Evolutionary conservation across 2,888 invertebrate genomes (phyloP).

Genomic region (Drosophila prostipennis): DNA sequence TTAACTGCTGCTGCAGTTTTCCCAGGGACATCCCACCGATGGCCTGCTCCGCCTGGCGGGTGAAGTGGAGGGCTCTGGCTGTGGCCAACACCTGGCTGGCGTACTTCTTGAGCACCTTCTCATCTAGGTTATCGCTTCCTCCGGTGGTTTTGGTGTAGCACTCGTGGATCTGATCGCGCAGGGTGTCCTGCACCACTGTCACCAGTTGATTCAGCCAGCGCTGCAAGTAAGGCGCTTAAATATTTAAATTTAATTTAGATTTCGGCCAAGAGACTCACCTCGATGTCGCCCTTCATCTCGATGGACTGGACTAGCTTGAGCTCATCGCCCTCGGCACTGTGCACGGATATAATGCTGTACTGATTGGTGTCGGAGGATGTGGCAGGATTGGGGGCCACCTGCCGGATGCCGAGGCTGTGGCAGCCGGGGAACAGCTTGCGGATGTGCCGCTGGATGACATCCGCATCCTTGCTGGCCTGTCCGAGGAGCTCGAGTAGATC

Average conservation of each 20-base stretch:
- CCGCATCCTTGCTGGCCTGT: slow-evolving; percentile 92
- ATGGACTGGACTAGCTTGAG: slow-evolving; percentile 75
- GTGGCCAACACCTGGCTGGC: slow-evolving; percentile 92
- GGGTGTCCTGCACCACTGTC: slow-evolving; percentile 91
- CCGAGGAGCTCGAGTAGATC: slow-evolving; percentile 98
- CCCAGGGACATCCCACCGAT: slow-evolving; percentile 88
- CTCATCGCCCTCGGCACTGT: slow-evolving; percentile 84
- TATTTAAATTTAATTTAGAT: neutral
- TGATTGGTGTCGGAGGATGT: slow-evolving; percentile 42
- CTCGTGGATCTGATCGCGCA: slow-evolving; percentile 88
- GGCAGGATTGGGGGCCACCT: slow-evolving; percentile 29
- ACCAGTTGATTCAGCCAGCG: slow-evolving; percentile 87
- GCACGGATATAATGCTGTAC: slow-evolving; percentile 84
- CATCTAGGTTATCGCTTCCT: slow-evolving; percentile 81
- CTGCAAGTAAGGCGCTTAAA: slow-evolving; percentile 46
- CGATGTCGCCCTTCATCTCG: slow-evolving; percentile 82
- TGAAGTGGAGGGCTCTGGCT: slow-evolving; percentile 93
- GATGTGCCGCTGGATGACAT: slow-evolving; percentile 96
- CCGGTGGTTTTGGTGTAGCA: slow-evolving; percentile 83
- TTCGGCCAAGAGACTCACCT: slow-evolving; percentile 64
- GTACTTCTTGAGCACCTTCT: slow-evolving; percentile 84
- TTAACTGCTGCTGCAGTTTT: slow-evolving; percentile 85
- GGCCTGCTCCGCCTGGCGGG: slow-evolving; percentile 92
- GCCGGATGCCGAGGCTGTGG: slow-evolving; percentile 89
- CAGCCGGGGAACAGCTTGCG: slow-evolving; percentile 98